Base-by-base conservation (phyloP, 2,888 invertebrate species). In the Linnaemya vulpina region DNA sequence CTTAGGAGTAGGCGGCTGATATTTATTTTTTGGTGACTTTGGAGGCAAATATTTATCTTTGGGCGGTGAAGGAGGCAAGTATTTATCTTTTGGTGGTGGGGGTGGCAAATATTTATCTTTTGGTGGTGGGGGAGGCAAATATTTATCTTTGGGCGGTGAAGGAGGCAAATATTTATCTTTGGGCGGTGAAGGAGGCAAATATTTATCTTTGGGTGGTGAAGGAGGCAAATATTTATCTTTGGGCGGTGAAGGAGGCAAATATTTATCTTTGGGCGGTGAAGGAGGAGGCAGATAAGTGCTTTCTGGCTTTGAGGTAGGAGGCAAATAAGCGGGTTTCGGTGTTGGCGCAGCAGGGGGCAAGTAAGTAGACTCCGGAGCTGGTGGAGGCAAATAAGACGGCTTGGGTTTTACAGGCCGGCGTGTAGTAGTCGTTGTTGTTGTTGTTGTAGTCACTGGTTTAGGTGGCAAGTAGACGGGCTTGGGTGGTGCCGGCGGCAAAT, bases 1-100 rank as follows among this genome's bases (percentile, higher is more conserved):
- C 60, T 85, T 87, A 4, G 88, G 68, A 49, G 87, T 84, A 0
- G 89, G 88, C 9, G 89, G 86, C 86, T 89, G 30, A 89, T 90
- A 53, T 87, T 88, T 3, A 77, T 67, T 17, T 83, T 87, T 9
- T 86, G 90, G 22, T 84, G 81, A 1, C 87, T 88, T 22, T 87
- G 90, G 82, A 1, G 87, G 68, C 35, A 85, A 60, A 1, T 84
- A 84, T 1, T 62, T 35, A 74, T 25, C 13, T 63, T 55, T 38
- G 84, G 87, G 88, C 5, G 30, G 30, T 87, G n/a, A 73, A 20
- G 88, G 87, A 53, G 88, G 87, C 76, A 87, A 70, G n/a, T 87
- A 86, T 22, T 20, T 17, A 17, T 7, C 5, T 4, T 88, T 87
- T 86, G 0, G 88, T 86, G 0, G 88, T 87, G n/a, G 73, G 15